Evolutionary conservation across 2,113 vertebrate species (phyloP).

Genomic region (Cynoglossus semilaevis): DNA sequence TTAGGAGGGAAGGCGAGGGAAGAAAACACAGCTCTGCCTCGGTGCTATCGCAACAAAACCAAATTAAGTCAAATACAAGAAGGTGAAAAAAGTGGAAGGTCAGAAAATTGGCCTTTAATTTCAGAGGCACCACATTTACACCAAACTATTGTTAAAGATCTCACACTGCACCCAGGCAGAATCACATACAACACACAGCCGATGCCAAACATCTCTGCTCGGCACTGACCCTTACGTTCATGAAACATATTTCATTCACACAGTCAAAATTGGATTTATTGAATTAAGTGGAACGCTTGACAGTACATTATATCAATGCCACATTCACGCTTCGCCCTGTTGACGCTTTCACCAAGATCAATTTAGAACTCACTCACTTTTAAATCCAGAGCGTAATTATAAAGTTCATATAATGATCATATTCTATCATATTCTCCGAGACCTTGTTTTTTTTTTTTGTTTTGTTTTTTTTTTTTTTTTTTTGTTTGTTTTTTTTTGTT

Average conservation of each 20-base stretch:
- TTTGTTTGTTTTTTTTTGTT: too few relatives aligned
- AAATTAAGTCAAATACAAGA: too few relatives aligned
- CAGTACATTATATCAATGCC: slow-evolving; percentile 21
- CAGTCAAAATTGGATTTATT: slow-evolving; percentile 53
- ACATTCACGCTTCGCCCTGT: slow-evolving; percentile 27
- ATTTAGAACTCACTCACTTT: slow-evolving; percentile 42
- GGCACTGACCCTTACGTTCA: slow-evolving; percentile 36
- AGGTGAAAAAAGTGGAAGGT: slow-evolving; percentile 7
- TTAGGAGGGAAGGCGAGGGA: background rate
- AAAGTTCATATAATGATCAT: slow-evolving; percentile 25
- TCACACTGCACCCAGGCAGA: too few relatives aligned
- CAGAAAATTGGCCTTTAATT: slow-evolving; percentile 8
- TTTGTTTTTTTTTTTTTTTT: too few relatives aligned
- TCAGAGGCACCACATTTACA: slow-evolving; percentile 9
- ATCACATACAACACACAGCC: background rate
- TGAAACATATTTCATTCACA: slow-evolving; percentile 6
- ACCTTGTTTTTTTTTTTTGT: too few relatives aligned
- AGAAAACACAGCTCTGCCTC: background rate
- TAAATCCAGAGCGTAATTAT: slow-evolving; percentile 54
- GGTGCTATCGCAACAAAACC: slow-evolving; percentile 6
- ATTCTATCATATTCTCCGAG: slow-evolving; percentile 41
- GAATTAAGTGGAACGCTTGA: slow-evolving; percentile 48
- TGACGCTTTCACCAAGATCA: slow-evolving; percentile 46
- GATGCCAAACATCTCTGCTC: too few relatives aligned
- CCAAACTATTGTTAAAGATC: too few relatives aligned